phyloP scores from a whole-genome alignment of 1,140 invertebrate species.

The Popillia japonica region DNA sequence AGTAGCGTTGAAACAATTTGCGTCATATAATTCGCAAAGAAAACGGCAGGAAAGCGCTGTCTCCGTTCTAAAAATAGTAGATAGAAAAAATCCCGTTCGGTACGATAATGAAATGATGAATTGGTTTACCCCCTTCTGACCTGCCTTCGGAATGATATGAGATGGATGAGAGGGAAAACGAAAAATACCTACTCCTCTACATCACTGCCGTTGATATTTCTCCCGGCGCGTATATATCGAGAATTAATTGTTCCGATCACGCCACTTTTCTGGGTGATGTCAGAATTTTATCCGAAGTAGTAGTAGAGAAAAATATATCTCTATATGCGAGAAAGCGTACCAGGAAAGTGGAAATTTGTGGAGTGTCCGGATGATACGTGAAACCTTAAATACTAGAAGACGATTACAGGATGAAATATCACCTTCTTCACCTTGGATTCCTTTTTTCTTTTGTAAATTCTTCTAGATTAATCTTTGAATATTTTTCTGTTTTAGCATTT shows the following conservation, averaged over 20 bases:
- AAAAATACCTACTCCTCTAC: background rate
- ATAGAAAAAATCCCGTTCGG: background rate
- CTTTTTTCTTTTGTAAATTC: background rate
- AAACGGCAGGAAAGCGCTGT: background rate
- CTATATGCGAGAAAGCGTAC: background rate
- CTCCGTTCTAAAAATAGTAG: background rate
- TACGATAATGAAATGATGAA: slow-evolving; percentile 22
- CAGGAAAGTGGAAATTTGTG: background rate
- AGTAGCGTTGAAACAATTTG: background rate
- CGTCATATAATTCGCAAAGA: slow-evolving; percentile 7
- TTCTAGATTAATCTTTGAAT: too few relatives aligned
- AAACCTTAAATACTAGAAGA: slow-evolving; percentile 8
- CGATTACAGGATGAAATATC: slow-evolving; percentile 13
- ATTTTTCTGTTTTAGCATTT: too few relatives aligned
- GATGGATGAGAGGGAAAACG: background rate
- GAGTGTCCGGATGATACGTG: slow-evolving; percentile 13
- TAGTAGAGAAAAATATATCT: background rate
- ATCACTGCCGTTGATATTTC: background rate
- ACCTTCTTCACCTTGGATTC: background rate
- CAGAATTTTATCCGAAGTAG: background rate
- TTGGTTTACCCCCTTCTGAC: background rate
- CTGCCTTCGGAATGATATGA: background rate
- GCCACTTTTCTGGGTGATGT: background rate
- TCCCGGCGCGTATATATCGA: background rate
- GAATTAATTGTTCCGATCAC: slow-evolving; percentile 17